Evolutionary conservation across 2,888 invertebrate genomes (phyloP).

Genomic region (Electrophaes corylata): DNA sequence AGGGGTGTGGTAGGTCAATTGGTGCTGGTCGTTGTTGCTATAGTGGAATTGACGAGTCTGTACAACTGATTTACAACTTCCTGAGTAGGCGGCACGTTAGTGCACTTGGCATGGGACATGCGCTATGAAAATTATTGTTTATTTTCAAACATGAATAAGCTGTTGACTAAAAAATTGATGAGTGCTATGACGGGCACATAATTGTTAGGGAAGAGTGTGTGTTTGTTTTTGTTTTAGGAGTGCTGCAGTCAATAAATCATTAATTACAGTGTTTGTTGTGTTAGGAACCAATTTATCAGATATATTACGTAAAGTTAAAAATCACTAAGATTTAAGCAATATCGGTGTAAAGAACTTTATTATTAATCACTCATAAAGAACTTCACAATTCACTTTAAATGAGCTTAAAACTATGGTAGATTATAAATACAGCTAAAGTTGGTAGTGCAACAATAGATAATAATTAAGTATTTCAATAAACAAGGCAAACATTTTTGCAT

Average conservation of each 20-base stretch:
- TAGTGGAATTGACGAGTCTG: conserved; percentile 62
- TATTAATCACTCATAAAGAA: too few species aligned
- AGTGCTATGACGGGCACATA: conserved; percentile 22
- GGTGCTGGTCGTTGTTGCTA: conserved; percentile 45
- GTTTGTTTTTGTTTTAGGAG: conserved; percentile 21
- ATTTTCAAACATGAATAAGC: conserved; percentile 31
- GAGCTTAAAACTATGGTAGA: too few species aligned
- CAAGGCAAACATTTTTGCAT: too few species aligned
- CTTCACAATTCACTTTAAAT: too few species aligned
- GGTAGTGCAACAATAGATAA: too few species aligned
- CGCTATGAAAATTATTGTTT: conserved; percentile 44
- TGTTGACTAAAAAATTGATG: conserved; percentile 32
- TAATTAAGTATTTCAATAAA: too few species aligned
- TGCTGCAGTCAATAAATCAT: conserved; percentile 22
- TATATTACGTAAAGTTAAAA: too few species aligned
- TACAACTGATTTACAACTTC: conserved; percentile 78
- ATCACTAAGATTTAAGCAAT: too few species aligned
- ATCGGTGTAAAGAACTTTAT: too few species aligned
- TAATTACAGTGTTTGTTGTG: conserved; percentile 16
- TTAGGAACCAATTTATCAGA: conserved; percentile 13
- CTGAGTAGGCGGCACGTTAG: conserved; percentile 62
- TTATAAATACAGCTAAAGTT: too few species aligned
- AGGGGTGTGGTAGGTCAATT: conserved; percentile 44
- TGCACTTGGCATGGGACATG: conserved; percentile 58
- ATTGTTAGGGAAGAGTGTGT: conserved; percentile 13